These are phyloP conservation scores for Sphaeridia pumilis DNA, from an alignment of 2,888 invertebrate genomes.

Conservation along the genomic window DNA sequence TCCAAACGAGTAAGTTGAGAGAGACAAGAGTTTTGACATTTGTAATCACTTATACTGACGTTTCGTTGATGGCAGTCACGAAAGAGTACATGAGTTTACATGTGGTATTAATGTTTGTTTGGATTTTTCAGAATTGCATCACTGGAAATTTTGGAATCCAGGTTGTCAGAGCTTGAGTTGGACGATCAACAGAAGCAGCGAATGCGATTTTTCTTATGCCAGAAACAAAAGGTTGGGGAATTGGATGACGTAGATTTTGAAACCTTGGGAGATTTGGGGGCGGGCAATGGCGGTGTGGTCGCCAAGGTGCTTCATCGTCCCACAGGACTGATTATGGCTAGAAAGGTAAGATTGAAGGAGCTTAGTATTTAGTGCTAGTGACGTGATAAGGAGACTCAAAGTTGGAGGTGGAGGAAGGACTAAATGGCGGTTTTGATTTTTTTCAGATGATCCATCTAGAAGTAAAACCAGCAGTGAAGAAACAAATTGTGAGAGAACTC, in stretches of 20 bases:
- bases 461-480: conserved; percentile 96
- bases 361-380: no score
- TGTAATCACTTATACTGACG: no score
- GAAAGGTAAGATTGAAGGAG: conserved; percentile 60
- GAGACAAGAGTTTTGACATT: no score
- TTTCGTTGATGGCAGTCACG: no score
- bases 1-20: conserved; percentile 35
- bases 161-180: conserved; percentile 64
- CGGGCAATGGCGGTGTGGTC: conserved; percentile 99
- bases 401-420: not conserved
- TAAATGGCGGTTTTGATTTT: no score
- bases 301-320: conserved; percentile 95
- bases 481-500: conserved; percentile 94
- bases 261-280: conserved; percentile 88
- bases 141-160: conserved; percentile 32
- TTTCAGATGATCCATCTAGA: conserved; percentile 82
- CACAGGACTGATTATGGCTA: conserved; percentile 90
- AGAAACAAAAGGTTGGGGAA: conserved; percentile 90
- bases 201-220: conserved; percentile 84
- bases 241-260: conserved; percentile 89
- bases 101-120: no score
- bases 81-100: no score
- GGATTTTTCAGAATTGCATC: conserved; percentile 28
- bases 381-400: no score
- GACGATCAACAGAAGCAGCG: conserved; percentile 86